Conservation (phyloP, 2,888 invertebrate genomes). For the Athrips mouffetella region DNA sequence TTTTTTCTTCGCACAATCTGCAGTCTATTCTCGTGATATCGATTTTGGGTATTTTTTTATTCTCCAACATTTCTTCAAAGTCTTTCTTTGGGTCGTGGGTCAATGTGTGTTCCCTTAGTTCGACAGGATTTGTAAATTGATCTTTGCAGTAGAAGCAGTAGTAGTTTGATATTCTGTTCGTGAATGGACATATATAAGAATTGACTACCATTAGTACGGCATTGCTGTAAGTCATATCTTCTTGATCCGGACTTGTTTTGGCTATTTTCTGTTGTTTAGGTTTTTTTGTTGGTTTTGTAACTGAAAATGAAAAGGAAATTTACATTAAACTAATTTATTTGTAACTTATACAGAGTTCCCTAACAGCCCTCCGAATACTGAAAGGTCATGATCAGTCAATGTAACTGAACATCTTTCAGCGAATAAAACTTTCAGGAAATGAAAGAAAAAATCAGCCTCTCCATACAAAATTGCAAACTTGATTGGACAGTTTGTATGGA, state of each 20-base stretch:
- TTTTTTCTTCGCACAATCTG: conserved; percentile 53
- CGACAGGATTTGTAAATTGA: conserved; percentile 60
- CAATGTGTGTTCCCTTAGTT: conserved; percentile 57
- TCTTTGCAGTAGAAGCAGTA: conserved; percentile 67
- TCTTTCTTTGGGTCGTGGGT: conserved; percentile 50
- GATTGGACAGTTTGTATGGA: no score
- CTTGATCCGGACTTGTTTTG: conserved; percentile 37
- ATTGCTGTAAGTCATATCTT: conserved; percentile 52
- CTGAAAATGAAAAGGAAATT: conserved; percentile 26
- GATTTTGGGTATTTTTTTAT: conserved; percentile 63
- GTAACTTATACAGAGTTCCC: no score
- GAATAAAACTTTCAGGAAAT: no score
- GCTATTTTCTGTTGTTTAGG: conserved; percentile 27
- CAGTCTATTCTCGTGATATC: conserved; percentile 66
- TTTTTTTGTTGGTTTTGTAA: conserved; percentile 23
- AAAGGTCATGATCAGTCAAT: no score
- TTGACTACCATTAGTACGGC: conserved; percentile 52
- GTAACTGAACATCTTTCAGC: no score
- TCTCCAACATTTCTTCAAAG: conserved; percentile 53
- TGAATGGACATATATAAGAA: conserved; percentile 62
- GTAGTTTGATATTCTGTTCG: conserved; percentile 59
- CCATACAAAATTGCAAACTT: no score
- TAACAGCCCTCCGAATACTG: no score
- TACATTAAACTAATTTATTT: no score
- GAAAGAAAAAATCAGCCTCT: no score